Conservation (phyloP, 1,140 invertebrate genomes). For the Callitettix versicolor region DNA sequence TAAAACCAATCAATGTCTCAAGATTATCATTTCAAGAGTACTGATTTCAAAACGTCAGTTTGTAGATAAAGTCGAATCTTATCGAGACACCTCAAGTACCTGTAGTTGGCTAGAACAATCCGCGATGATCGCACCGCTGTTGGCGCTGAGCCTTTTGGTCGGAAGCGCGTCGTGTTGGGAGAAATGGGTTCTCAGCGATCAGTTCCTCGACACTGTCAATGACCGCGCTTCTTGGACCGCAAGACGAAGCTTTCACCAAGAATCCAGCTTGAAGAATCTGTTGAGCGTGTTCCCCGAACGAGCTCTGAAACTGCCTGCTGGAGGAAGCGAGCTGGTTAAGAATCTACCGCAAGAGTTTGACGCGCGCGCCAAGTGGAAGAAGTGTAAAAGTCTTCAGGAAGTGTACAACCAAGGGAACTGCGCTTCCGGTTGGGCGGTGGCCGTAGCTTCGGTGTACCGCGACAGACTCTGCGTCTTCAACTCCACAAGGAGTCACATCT, state of each 20-base stretch:
- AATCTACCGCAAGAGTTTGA: conserved; percentile 14
- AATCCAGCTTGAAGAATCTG: conserved; percentile 1
- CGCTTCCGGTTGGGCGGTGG: conserved; percentile 15
- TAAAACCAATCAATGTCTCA: too few relatives aligned
- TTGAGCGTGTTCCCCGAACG: not conserved
- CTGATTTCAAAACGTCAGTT: too few relatives aligned
- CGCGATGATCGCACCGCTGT: too few relatives aligned
- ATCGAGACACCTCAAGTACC: too few relatives aligned
- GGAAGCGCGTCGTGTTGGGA: too few relatives aligned
- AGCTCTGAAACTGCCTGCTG: not conserved
- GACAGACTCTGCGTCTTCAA: not conserved
- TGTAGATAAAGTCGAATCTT: too few relatives aligned
- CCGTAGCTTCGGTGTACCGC: not conserved
- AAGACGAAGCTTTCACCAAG: not conserved
- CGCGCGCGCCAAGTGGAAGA: conserved; percentile 8
- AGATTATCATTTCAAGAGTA: too few relatives aligned
- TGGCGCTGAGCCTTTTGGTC: too few relatives aligned
- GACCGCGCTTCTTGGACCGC: not conserved
- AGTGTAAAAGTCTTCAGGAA: conserved; percentile 7
- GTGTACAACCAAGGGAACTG: conserved; percentile 20
- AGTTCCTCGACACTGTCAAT: not conserved
- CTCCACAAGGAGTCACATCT: not conserved
- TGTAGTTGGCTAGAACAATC: too few relatives aligned
- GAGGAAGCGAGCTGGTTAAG: not conserved
- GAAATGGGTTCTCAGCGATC: not conserved